A percentile compares a stretch with the other conserved stretches of the same genome.
These are phyloP conservation scores for Tetramorium simillimum DNA, from an alignment of 1,140 invertebrate species.

Conservation along the genomic window DNA sequence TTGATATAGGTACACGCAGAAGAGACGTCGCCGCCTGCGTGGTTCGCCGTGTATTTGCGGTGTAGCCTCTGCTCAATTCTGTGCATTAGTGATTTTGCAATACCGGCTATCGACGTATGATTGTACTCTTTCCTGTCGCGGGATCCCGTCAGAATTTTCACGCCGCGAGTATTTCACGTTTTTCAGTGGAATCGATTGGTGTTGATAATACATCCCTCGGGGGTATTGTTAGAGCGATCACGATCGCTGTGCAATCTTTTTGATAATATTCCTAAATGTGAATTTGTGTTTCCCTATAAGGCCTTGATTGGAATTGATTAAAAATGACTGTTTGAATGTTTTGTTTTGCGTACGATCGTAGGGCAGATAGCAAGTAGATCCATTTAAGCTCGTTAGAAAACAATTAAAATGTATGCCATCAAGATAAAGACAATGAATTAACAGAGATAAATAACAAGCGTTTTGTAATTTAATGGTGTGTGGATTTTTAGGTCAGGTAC, in stretches of 20 bases:
- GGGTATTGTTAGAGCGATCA: background rate
- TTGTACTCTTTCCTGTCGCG: conserved; percentile 39
- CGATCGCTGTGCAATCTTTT: background rate
- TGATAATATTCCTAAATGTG: background rate
- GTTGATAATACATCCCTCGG: background rate
- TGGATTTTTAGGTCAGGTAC: conserved; percentile 25
- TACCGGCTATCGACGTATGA: conserved; percentile 24
- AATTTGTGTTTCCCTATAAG: background rate
- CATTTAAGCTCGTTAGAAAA: conserved; percentile 3
- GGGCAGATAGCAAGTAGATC: background rate
- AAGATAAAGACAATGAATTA: background rate
- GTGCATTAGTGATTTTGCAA: conserved; percentile 64
- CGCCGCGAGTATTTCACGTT: background rate
- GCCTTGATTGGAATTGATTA: background rate
- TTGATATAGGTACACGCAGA: conserved; percentile 29
- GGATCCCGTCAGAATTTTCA: background rate
- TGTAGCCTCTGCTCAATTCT: background rate
- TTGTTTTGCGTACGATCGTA: background rate
- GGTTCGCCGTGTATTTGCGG: background rate
- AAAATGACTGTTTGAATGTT: background rate
- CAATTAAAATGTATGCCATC: conserved; percentile 15
- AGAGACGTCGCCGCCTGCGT: background rate
- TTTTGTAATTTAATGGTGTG: conserved; percentile 30
- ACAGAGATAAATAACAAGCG: background rate
- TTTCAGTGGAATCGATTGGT: background rate